Percentiles rank a stretch among this genome's conserved stretches.
Evolutionary conservation across 2,797 vertebrate species (phyloP).

Genomic region (Oophaga sylvatica): DNA sequence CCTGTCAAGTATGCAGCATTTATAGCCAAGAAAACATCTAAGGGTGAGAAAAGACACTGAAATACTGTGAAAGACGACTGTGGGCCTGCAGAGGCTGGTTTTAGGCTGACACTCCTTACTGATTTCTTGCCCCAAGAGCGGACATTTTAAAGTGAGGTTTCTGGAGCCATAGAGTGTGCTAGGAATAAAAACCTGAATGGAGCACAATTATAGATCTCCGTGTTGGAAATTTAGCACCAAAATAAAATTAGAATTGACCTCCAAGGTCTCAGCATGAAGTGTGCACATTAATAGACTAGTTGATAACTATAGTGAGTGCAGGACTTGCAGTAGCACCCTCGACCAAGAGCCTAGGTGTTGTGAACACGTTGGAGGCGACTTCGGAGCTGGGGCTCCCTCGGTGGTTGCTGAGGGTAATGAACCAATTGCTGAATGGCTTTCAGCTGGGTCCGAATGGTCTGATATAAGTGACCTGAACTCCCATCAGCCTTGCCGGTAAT

Average conservation of each 20-base stretch:
- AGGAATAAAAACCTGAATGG: not conserved
- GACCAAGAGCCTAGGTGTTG: too few relatives aligned
- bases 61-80: not conserved
- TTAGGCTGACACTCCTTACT: not conserved
- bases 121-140: not conserved
- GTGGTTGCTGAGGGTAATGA: too few relatives aligned
- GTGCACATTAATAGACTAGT: not conserved
- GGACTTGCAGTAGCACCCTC: too few relatives aligned
- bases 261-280: not conserved
- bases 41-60: constrained; percentile 66
- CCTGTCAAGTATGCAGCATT: constrained; percentile 72
- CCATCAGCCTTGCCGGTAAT: too few relatives aligned
- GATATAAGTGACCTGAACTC: too few relatives aligned
- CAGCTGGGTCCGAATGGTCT: too few relatives aligned
- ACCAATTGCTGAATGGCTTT: too few relatives aligned
- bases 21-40: constrained; percentile 74
- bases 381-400: too few relatives aligned
- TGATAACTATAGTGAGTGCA: not conserved
- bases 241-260: not conserved
- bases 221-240: not conserved
- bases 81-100: not conserved
- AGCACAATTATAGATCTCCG: not conserved
- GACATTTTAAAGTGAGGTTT: not conserved
- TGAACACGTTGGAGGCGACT: too few relatives aligned
- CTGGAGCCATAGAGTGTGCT: not conserved